phyloP scores from a whole-genome alignment of 2,888 invertebrate species.

The Auanema sp. region DNA sequence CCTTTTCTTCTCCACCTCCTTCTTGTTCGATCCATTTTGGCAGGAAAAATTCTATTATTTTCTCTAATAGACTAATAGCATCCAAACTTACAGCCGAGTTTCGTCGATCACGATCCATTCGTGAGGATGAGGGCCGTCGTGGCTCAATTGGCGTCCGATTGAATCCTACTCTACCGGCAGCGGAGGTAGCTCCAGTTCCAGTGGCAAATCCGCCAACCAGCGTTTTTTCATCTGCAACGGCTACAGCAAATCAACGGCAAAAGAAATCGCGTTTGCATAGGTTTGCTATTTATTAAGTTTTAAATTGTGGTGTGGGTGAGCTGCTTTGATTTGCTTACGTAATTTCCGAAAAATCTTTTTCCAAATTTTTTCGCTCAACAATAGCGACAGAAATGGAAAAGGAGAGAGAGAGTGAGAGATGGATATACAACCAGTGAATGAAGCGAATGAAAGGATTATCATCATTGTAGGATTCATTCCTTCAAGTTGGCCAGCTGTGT shows the following conservation, averaged over 20 bases:
- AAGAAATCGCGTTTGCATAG: conserved; percentile 35
- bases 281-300: conserved; percentile 10
- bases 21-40: no score
- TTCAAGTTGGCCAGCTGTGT: not conserved
- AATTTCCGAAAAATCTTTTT: not conserved
- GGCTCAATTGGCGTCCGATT: conserved; percentile 25
- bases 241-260: conserved; percentile 4
- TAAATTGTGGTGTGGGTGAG: no score
- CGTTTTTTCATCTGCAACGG: no score
- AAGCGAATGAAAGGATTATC: not conserved
- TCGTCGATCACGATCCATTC: conserved; percentile 29
- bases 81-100: conserved; percentile 23
- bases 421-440: no score
- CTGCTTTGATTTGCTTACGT: conserved; percentile 9
- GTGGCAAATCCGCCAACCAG: conserved; percentile 6
- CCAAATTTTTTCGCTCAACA: not conserved
- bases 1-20: no score
- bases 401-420: conserved; percentile 6
- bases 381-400: not conserved
- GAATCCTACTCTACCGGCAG: conserved; percentile 16
- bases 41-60: no score
- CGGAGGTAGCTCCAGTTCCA: not conserved
- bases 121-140: conserved; percentile 28
- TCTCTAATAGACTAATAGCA: no score
- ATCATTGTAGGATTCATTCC: conserved; percentile 7